Conservation (phyloP, 1,140 invertebrate species). For the Ruditapes philippinarum region DNA sequence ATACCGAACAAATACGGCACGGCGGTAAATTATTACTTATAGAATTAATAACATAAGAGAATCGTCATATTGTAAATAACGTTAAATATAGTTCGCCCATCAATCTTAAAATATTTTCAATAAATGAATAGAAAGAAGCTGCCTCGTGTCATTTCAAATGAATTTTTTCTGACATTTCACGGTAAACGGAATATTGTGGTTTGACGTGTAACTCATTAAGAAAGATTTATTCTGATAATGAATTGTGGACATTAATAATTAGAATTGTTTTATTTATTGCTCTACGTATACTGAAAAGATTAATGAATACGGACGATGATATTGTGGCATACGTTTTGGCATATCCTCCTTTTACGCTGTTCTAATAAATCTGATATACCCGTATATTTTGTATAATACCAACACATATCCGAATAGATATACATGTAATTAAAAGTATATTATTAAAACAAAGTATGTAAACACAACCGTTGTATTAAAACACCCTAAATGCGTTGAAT, state of each 20-base stretch:
- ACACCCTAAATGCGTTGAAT: no score
- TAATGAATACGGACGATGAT: no score
- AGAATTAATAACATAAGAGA: conserved; percentile 29
- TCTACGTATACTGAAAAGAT: not conserved
- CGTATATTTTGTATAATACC: no score
- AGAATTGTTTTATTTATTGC: not conserved
- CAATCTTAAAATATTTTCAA: conserved; percentile 7
- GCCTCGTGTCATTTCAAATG: not conserved
- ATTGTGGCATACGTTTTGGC: no score
- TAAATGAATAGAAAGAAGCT: not conserved
- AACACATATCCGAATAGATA: no score
- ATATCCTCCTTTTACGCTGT: no score
- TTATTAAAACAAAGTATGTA: no score
- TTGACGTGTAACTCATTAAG: conserved; percentile 28
- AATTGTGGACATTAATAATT: not conserved
- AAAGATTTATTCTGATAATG: conserved; percentile 17
- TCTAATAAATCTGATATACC: no score
- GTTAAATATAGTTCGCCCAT: conserved; percentile 9
- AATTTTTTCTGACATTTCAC: not conserved
- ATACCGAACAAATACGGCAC: conserved; percentile 19
- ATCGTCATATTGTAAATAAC: conserved; percentile 31
- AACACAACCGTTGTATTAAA: no score
- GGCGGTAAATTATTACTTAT: conserved; percentile 62
- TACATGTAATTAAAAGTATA: no score
- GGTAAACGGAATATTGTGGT: not conserved